Base-by-base conservation (phyloP, 2,797 vertebrate genomes). In the Platalea minor region DNA sequence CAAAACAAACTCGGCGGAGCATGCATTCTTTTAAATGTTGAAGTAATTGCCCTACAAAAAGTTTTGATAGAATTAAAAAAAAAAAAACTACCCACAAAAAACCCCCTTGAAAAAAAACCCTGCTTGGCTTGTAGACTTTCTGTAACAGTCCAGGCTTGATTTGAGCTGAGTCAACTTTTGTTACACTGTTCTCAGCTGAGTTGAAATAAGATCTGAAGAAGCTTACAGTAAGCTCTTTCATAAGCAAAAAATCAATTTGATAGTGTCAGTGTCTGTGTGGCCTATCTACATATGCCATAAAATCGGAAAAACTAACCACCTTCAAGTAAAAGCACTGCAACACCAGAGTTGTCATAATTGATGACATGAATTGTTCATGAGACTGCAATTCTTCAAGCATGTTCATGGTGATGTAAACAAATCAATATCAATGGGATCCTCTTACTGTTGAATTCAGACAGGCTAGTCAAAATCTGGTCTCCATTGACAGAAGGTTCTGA, bases 21-120 rank as follows among this genome's bases (percentile, higher is more conserved):
- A 9, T 69, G 63, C 10, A 8, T 82, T 89, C 64, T 90, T 91
- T 24, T 33, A 63, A 84, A 67, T 65, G 86, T 54, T 79, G 78
- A 69, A 89, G 73, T 85, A 94, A 85, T 87, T 94, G 59, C 67
- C 48, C 63, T 87, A 39, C 70, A 70, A 75, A 76, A 92, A 60
- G 51, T 74, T 85, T 74, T 89, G 60, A 60, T 79, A 54, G 63
- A 89, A 69, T 89, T 41, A 84, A 91, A 48, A 24, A 45, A 64
- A 72, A 24, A 37, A 8, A 13, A 21, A 10, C 37, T 39, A 13
- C 35, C 45, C 51, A 11, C 17, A 43, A 61, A 67, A 64, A 39
- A 46, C 9, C 37, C 10, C 37, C 9, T 39, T 9, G 10, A 39
- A 67, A 64, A 64, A 46, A 53, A 80, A 83, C 69, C 46, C 43